Conservation (phyloP, 2,888 invertebrate species). For the Brachycybe producta region DNA sequence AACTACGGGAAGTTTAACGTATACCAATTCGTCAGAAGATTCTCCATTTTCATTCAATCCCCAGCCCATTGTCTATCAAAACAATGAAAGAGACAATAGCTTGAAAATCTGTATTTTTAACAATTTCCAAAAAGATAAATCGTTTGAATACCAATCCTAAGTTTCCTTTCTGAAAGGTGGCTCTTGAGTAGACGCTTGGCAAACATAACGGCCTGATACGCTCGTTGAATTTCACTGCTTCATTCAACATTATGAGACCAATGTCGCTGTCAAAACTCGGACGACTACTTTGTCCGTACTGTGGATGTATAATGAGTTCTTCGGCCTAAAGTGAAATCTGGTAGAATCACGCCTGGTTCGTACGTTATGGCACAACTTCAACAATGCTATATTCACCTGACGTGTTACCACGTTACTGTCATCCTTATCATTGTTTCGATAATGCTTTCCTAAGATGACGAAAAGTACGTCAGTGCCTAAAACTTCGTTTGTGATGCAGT, state of each 20-base stretch:
- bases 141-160: constrained; percentile 22
- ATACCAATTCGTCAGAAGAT: constrained; percentile 19
- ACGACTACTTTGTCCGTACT: constrained; percentile 22
- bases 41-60: constrained; percentile 21
- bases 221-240: constrained; percentile 18
- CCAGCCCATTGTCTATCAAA: constrained; percentile 23
- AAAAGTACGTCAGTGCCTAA: constrained; percentile 15
- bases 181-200: constrained; percentile 18
- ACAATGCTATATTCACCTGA: constrained; percentile 15
- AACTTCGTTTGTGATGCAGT: constrained; percentile 20
- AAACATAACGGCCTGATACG: constrained; percentile 22
- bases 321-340: no score
- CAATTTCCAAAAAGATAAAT: no score
- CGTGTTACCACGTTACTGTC: constrained; percentile 21
- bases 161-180: constrained; percentile 18
- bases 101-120: no score
- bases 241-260: constrained; percentile 20
- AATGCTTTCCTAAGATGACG: constrained; percentile 21
- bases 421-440: constrained; percentile 20
- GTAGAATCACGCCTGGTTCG: no score
- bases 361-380: not conserved
- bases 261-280: constrained; percentile 21
- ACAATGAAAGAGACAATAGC: not conserved
- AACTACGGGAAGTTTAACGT: constrained; percentile 21
- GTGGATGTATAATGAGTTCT: constrained; percentile 22